phyloP scores from a whole-genome alignment of 2,888 invertebrate species.

The Tuta absoluta region DNA sequence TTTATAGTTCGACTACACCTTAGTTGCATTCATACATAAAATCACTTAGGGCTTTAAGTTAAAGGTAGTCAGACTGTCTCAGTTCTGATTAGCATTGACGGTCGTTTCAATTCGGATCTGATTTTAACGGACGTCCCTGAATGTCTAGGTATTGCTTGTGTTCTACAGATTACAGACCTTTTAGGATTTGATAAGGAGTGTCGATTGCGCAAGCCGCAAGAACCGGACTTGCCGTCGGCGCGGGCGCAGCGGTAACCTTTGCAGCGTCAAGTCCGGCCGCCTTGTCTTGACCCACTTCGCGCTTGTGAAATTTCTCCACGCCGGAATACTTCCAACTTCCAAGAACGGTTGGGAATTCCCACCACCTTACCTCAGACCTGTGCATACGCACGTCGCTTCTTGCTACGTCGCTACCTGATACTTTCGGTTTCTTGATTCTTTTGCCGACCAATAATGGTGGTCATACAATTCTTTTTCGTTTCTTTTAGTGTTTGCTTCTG shows the following conservation, averaged over 20 bases:
- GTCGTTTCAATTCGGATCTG: no score
- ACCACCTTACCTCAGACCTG: constrained; percentile 40
- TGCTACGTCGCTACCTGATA: constrained; percentile 39
- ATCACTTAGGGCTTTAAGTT: no score
- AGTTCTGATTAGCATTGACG: no score
- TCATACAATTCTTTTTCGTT: neutral
- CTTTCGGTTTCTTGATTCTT: constrained; percentile 27
- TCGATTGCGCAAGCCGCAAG: constrained; percentile 68
- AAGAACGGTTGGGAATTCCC: constrained; percentile 74
- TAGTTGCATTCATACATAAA: no score
- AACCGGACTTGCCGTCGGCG: constrained; percentile 63
- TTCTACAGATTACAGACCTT: constrained; percentile 66
- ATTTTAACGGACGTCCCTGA: no score
- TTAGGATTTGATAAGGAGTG: constrained; percentile 72
- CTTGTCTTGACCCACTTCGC: constrained; percentile 78
- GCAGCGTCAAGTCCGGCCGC: constrained; percentile 73
- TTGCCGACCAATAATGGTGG: neutral
- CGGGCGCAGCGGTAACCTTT: constrained; percentile 70
- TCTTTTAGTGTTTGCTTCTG: neutral
- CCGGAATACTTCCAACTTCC: constrained; percentile 59
- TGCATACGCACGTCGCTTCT: constrained; percentile 29
- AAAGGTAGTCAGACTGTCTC: no score
- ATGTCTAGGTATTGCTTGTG: constrained; percentile 18
- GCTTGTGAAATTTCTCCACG: constrained; percentile 78
- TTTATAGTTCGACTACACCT: no score